Conservation (phyloP, 2,113 vertebrate species). For the Macrotis lagotis region DNA sequence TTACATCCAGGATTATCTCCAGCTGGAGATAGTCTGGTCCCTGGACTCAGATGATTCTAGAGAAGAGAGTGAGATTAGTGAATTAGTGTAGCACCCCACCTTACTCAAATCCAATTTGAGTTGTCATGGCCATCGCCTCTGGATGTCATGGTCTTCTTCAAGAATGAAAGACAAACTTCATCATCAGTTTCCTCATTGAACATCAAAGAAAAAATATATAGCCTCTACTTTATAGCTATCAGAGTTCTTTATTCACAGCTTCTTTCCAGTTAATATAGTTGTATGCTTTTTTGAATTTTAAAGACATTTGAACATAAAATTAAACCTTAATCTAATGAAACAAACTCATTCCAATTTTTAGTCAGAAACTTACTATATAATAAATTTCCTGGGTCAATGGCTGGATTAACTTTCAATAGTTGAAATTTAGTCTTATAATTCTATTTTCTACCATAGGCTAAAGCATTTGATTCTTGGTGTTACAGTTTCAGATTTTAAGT, state of each 20-base stretch:
- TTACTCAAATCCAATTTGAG: too few species aligned
- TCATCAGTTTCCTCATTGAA: neutral
- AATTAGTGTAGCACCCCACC: too few species aligned
- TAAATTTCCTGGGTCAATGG: constrained; percentile 58
- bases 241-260: constrained; percentile 35
- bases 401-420: constrained; percentile 42
- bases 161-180: too few species aligned
- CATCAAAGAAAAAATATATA: constrained; percentile 41
- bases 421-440: constrained; percentile 68
- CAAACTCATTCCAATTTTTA: constrained; percentile 64
- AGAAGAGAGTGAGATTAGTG: too few species aligned
- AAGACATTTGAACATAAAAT: constrained; percentile 69
- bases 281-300: constrained; percentile 46
- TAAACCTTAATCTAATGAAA: constrained; percentile 68
- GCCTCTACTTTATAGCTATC: neutral
- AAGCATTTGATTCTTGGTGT: constrained; percentile 47
- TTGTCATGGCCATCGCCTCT: too few species aligned
- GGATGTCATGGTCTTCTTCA: too few species aligned
- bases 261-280: constrained; percentile 41
- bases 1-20: too few species aligned
- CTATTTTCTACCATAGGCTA: constrained; percentile 43
- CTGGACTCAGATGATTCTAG: too few species aligned
- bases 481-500: constrained; percentile 49
- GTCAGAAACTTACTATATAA: constrained; percentile 62
- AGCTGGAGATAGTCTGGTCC: too few species aligned